Evolutionary conservation across 2,113 vertebrate species (phyloP).

Genomic region (Grus americana): DNA sequence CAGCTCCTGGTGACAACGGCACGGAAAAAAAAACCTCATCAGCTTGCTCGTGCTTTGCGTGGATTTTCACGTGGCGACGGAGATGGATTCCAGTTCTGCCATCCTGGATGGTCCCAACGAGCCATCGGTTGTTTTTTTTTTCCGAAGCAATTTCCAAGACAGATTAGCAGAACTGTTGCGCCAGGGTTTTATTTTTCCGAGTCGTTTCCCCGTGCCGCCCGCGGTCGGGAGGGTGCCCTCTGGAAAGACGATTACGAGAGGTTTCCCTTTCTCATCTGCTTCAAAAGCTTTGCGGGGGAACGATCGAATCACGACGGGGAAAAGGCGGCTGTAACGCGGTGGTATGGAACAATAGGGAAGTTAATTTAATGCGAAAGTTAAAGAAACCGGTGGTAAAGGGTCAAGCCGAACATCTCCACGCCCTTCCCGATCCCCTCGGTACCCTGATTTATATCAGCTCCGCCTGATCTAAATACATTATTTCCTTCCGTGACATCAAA

Average conservation of each 20-base stretch:
- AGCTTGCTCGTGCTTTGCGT: not conserved
- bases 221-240: not conserved
- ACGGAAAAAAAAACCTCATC: not conserved
- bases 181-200: not conserved
- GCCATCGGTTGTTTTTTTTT: not conserved
- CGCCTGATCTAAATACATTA: not conserved
- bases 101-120: not conserved
- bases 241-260: conserved; percentile 5
- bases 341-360: not conserved
- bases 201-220: not conserved
- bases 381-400: not conserved
- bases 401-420: conserved; percentile 29
- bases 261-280: conserved; percentile 7
- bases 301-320: not conserved
- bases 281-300: conserved; percentile 25
- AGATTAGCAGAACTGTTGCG: not conserved
- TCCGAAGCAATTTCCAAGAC: not conserved
- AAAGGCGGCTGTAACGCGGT: not conserved
- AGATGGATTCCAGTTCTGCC: not conserved
- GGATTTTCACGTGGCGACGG: not conserved
- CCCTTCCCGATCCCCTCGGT: conserved; percentile 24
- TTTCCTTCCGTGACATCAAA: conserved; percentile 61
- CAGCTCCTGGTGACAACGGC: not conserved
- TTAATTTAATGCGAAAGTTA: not conserved
- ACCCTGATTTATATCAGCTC: not conserved